A percentile compares a stretch with the other conserved stretches of the same genome.
These are phyloP conservation scores for Crotalus viridis DNA, from an alignment of 2,113 vertebrate species.

Conservation along the genomic window DNA sequence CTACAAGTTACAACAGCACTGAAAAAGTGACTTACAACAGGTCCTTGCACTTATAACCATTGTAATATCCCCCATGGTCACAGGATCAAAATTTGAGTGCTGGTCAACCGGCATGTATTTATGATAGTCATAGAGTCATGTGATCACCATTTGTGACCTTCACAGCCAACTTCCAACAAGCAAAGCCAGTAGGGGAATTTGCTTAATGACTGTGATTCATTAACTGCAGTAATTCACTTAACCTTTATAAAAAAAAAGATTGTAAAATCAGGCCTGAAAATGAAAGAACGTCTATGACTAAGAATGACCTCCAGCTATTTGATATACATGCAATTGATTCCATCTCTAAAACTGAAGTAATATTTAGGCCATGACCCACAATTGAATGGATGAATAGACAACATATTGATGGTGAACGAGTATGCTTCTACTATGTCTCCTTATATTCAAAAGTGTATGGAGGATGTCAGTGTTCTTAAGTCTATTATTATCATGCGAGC, in stretches of 20 bases:
- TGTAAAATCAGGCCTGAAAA: not conserved
- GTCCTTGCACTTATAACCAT: not conserved
- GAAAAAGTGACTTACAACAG: not conserved
- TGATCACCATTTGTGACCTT: not conserved
- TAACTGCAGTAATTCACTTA: not conserved
- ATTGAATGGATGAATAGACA: too few species aligned
- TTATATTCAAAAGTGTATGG: too few species aligned
- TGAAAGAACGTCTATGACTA: not conserved
- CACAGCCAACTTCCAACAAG: not conserved
- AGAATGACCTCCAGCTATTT: not conserved
- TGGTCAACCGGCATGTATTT: not conserved
- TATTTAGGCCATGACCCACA: not conserved
- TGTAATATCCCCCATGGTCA: not conserved
- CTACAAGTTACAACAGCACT: not conserved
- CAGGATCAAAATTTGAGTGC: not conserved
- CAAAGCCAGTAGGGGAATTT: not conserved
- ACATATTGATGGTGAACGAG: too few species aligned
- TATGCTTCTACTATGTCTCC: too few species aligned
- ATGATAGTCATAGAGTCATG: not conserved
- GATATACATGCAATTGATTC: too few species aligned
- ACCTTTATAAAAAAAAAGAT: not conserved
- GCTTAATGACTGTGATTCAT: not conserved
- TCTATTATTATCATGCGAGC: too few species aligned
- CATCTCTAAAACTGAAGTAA: not conserved
- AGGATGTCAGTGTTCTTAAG: too few species aligned